Conservation (phyloP, 2,888 invertebrate genomes). For the Dexiosoma caninum region DNA sequence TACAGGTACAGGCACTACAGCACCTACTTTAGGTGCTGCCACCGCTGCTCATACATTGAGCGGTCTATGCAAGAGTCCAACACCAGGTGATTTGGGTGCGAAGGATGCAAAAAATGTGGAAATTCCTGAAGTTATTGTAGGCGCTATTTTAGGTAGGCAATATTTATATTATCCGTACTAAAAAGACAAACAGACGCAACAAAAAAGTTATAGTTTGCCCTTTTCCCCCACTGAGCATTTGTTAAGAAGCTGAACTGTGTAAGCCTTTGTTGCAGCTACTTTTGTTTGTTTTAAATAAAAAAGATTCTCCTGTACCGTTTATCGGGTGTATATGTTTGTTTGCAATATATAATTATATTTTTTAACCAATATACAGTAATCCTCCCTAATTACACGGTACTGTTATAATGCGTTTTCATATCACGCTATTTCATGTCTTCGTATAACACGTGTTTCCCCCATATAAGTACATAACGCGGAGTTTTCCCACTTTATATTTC, state of each 20-base stretch:
- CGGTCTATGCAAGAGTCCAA: conserved; percentile 88
- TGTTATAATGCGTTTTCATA: no score
- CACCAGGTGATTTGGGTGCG: conserved; percentile 86
- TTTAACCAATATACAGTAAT: background rate
- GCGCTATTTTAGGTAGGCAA: conserved; percentile 92
- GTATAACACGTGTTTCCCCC: no score
- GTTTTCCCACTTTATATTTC: no score
- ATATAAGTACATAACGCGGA: no score
- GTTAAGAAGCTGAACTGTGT: conserved; percentile 11
- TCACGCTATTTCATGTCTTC: no score
- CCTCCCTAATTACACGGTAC: no score
- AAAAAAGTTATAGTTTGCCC: conserved; percentile 14
- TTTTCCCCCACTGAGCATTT: background rate
- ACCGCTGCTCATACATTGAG: conserved; percentile 80
- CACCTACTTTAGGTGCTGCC: conserved; percentile 78
- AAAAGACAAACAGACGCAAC: conserved; percentile 50
- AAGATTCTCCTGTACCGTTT: background rate
- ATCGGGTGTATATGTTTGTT: conserved; percentile 39
- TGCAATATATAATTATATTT: background rate
- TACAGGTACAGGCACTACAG: conserved; percentile 79
- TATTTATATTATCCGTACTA: conserved; percentile 77
- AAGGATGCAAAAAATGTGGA: conserved; percentile 95
- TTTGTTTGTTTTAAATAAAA: conserved; percentile 17
- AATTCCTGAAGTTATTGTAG: conserved; percentile 97
- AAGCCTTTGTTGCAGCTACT: background rate